Base-by-base conservation (phyloP, 2,888 invertebrate species). In the Tetropium fuscum region DNA sequence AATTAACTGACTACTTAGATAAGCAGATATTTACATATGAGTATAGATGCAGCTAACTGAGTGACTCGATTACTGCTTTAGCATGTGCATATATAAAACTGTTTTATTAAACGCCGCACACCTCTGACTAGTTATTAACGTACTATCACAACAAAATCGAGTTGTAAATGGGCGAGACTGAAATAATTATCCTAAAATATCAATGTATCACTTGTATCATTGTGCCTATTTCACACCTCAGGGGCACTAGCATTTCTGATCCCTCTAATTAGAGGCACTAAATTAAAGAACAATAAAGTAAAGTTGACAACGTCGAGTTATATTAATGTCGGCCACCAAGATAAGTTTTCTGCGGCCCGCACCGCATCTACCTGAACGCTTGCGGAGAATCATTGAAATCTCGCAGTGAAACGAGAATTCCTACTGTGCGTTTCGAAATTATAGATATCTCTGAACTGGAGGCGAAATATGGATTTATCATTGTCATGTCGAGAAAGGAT, bases 111-210 rank as follows among this genome's bases (percentile, higher is more conserved):
- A 18, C 41, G 27, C 30, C 47, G 41, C 40, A 32, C 36, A 19
- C 11, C 48, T 43, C 20, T 22, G 34, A 49, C 49, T 69, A 59
- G 73, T 75, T 76, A 78, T 78, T 78, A 78, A 55, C 54, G 58
- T 66, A 49, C 63, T 77, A 78, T 78, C 78, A 71, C 64, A 59
- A 68, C 66, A 63, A 69, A 70, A 79, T 79, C 79, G 70, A 74
- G 79, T 77, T 79, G 77, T 76, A 78, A 79, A 77, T 78, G 78
- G 80, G 79, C 75, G 80, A 77, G 73, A 76, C 78, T 76, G 78
- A 80, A 79, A 81, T 79, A 80, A 81, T 81, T 80, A 81, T 79
- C 78, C 77, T 81, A 79, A 79, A 80, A 81, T 77, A 78, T 76
- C 77, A 72, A 80, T 80, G 79, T 76, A 78, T 78, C 78, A 78